Evolutionary conservation across 2,113 vertebrate species (phyloP).

Genomic region (Fukomys damarensis): DNA sequence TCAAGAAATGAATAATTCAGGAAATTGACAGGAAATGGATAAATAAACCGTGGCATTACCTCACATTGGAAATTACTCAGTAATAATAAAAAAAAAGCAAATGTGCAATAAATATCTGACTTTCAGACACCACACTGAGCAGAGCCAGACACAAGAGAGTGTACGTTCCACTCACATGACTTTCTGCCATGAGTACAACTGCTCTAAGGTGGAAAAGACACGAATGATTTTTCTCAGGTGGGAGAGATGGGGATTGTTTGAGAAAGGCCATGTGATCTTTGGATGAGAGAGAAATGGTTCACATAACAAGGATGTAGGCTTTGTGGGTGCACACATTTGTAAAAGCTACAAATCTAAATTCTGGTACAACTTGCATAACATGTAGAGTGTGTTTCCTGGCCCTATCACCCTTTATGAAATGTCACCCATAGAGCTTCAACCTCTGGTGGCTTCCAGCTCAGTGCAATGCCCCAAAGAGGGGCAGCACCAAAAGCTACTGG

Average conservation of each 20-base stretch:
- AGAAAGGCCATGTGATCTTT: background rate
- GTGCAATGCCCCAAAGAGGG: no score
- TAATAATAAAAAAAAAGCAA: background rate
- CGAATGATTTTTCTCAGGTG: background rate
- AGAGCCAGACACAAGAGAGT: background rate
- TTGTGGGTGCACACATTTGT: background rate
- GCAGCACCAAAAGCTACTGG: background rate
- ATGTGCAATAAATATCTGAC: background rate
- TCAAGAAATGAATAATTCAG: background rate
- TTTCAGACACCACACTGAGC: background rate
- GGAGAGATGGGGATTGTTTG: background rate
- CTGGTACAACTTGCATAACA: background rate
- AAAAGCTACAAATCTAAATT: background rate
- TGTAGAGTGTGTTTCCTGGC: no score
- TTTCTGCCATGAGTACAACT: background rate
- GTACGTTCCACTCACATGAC: fast-evolving
- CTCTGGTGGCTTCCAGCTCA: background rate
- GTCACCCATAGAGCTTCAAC: background rate
- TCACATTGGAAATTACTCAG: background rate
- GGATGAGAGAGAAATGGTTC: background rate
- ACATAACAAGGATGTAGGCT: background rate
- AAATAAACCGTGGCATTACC: background rate
- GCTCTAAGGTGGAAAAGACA: background rate
- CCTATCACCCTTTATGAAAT: background rate
- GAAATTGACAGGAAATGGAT: background rate